Base-by-base conservation (phyloP, 2,888 invertebrate species). In the Caenorhabditis panamensis region DNA sequence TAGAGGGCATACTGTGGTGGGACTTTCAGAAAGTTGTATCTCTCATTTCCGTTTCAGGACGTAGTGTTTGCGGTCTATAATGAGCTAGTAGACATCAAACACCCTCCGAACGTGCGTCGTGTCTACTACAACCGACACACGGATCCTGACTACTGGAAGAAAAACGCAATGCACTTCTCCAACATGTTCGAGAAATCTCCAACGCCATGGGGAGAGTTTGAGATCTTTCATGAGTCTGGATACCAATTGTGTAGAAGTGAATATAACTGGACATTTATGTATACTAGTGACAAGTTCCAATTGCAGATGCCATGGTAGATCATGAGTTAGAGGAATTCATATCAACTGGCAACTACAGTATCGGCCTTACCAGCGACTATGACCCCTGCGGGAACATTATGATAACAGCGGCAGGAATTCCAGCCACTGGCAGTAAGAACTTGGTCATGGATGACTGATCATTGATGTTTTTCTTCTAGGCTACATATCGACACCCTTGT, bases 41-140 rank as follows among this genome's bases (percentile, higher is more conserved):
- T 28, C 1, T 0, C 13, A 24, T 41, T 22, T n/a, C 24, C 2
- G 31, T 54, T 69, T 28, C n/a, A 71, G 69, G 69, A 71, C 26
- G 59, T 69, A 0, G 68, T 69, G 4, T 59, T 69, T 18, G 59
- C 68, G 18, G 68, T 69, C n/a, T 69, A 69, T n/a, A 69, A 69
- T 51, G 69, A 71, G 41, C 8, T 71, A 13, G 24, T 49, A 0
- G 53, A 61, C 16, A 11, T 62, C 37, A 37, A 61, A 2, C 16
- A 59, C 2, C 37, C 9, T 59, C 59, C 68, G 6, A n/a, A 69
- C 22, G 59, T 51, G 0, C 44, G 61, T 20, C 36, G 61, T 20
- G 13, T 61, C n/a, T 61, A 69, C 20, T 41, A 61, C 26, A 61
- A 61, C 26, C 49, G 61, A 24, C 61, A 61, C 47, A 18, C 37